Evolutionary conservation across 2,797 vertebrate species (phyloP).

Genomic region (Melanogrammus aeglefinus): DNA sequence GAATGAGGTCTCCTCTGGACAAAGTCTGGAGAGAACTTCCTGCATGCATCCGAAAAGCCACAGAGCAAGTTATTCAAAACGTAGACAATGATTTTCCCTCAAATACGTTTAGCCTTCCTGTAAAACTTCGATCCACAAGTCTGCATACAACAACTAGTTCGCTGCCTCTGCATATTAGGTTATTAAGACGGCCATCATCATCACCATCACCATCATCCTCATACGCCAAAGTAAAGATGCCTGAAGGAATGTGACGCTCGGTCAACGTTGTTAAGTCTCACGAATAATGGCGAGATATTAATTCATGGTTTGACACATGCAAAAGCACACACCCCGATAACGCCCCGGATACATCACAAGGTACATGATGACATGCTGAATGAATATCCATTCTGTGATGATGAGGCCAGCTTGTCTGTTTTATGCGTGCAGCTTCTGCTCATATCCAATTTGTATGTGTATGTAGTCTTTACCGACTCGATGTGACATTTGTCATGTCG

Average conservation of each 20-base stretch:
- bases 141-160: not conserved
- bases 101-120: not conserved
- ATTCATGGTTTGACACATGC: not conserved
- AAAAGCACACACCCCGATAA: not conserved
- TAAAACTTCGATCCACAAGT: not conserved
- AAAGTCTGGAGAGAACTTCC: constrained; percentile 64
- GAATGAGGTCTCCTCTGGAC: constrained; percentile 40
- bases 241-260: not conserved
- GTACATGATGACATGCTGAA: not conserved
- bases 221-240: not conserved
- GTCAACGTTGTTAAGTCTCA: not conserved
- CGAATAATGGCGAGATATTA: not conserved
- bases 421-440: not conserved
- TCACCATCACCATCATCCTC: not conserved
- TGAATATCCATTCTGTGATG: not conserved
- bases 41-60: constrained; percentile 51
- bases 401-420: not conserved
- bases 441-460: not conserved
- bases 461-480: not conserved
- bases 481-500: no score
- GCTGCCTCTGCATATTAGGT: not conserved
- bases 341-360: no score
- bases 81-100: not conserved
- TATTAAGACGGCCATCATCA: not conserved
- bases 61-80: not conserved